Percentiles rank a stretch among this genome's conserved stretches.
Conservation (phyloP, 2,888 invertebrate species). For the Drosophila algonquin region DNA sequence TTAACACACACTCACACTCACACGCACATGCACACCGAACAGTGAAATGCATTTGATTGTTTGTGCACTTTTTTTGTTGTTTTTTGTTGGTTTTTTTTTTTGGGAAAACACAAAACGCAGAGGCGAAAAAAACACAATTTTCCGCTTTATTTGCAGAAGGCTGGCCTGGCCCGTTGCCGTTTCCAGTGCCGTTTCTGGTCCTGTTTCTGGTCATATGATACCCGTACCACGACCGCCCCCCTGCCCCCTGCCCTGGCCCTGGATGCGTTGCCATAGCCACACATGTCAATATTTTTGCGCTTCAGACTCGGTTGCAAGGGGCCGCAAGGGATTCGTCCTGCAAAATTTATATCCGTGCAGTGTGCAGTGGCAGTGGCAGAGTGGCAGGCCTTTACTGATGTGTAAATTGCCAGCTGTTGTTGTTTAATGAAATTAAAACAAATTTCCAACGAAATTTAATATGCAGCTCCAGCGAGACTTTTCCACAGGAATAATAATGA, state of each 20-base stretch:
- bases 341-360: conserved; percentile 49
- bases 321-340: conserved; percentile 57
- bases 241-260: not conserved
- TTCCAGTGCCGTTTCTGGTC: conserved; percentile 8
- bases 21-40: conserved; percentile 13
- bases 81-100: conserved; percentile 49
- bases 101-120: conserved; percentile 56
- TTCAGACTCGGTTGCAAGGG: conserved; percentile 48
- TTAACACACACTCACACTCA: conserved; percentile 26
- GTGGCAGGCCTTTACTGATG: conserved; percentile 62
- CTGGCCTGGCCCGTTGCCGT: conserved; percentile 20
- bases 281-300: conserved; percentile 79
- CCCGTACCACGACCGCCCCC: conserved; percentile 4
- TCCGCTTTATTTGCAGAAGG: conserved; percentile 70
- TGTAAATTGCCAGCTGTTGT: conserved; percentile 70
- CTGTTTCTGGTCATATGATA: conserved; percentile 44
- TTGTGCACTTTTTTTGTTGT: conserved; percentile 50
- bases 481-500: conserved; percentile 6
- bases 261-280: conserved; percentile 55
- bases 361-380: conserved; percentile 24
- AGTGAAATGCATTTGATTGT: conserved; percentile 80
- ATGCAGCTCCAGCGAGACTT: conserved; percentile 5
- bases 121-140: conserved; percentile 66
- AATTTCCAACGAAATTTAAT: conserved; percentile 53
- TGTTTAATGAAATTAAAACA: conserved; percentile 80